Base-by-base conservation (phyloP, 2,888 invertebrate genomes). In the Platycnemis pennipes region DNA sequence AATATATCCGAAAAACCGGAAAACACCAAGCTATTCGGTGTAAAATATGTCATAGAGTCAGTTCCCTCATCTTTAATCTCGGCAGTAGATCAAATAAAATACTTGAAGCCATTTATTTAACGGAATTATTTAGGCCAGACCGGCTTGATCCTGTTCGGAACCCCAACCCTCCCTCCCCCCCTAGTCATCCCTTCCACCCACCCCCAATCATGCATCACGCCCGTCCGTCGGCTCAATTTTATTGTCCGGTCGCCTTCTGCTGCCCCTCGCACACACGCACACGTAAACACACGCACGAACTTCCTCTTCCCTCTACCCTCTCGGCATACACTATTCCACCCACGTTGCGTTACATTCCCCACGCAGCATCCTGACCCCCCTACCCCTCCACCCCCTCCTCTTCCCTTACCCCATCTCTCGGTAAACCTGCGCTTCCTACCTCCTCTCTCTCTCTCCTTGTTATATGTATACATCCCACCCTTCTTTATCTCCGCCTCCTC, bases 211-310 rank as follows among this genome's bases (percentile, higher is more conserved):
- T 77, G 77, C 77, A 77, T 77, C 77, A 77, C 22, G 77, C 13
- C 77, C 77, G 26, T 77, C 37, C 77, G 37, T 77, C 31, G 77
- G 77, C 77, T 77, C 77, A 77, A 11, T 77, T 77, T 77, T 77
- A 77, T 77, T 77, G 77, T 77, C 77, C 77, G 63, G 22, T n/a
- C 63, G 63, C 77, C 31, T 77, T 5, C 77, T 77, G 77, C 37
- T 37, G 31, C 77, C 77, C 77, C 26, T 49, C 49, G 49, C 19
- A 3, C 49, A 49, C 49, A 19, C 49, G 19, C 49, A 49, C 49
- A 3, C 13, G 19, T 19, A 19, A 11, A 1, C 49, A 49, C 49
- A 49, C 49, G 49, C 49, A 49, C 49, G 13, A 49, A 19, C 19
- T 19, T 19, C 49, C 49, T 49, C 49, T 19, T 19, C 19, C 19